Evolutionary conservation across 2,113 vertebrate genomes (phyloP), one percentile per base, ranked within the genome.

Genomic region (Salvator merianae): DNA sequence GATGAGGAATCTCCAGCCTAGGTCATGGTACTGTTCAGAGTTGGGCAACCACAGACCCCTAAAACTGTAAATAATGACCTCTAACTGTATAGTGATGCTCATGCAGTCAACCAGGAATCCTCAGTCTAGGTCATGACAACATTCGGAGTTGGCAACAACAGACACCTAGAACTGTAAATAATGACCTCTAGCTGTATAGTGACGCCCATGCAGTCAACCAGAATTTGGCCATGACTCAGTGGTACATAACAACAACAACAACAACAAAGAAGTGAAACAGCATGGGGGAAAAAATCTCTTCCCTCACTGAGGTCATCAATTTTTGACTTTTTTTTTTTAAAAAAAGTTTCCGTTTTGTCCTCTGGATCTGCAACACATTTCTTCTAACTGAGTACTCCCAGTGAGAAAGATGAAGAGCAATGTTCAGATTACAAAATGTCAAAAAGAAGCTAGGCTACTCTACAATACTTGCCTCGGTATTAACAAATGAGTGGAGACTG

Each of bases 321-420:
- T 32, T 30, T 5, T 20, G 1, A 75, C 28, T 47, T 75, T 75
- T 75, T n/a, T n/a, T 50, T 50, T 50, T 50, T 53, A n/a, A n/a
- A n/a, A n/a, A n/a, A n/a, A n/a, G 73, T 18, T 10, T 18, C 7
- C n/a, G 43, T 53, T 28, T 32, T 75, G 32, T 34, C 74, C 34
- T n/a, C n/a, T 55, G 20, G 18, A 20, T 6, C 47, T 4, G 1
- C 8, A 43, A 4, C 1, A 66, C 4, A 20, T 34, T 75, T 47
- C 43, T 59, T 34, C n/a, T 40, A 79, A 63, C 26, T 40, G 68
- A 18, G 24, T 30, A 18, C 2, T 63, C 53, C 13, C 0, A 3
- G 0, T 0, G 50, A 16, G 13, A 30, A 0, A 18, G 18, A 26
- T n/a, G 3, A 7, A 20, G 6, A 32, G 30, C 0, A 26, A 36